These are phyloP conservation scores for Anolis sagrei DNA, from an alignment of 2,113 vertebrate species.

Conservation along the genomic window DNA sequence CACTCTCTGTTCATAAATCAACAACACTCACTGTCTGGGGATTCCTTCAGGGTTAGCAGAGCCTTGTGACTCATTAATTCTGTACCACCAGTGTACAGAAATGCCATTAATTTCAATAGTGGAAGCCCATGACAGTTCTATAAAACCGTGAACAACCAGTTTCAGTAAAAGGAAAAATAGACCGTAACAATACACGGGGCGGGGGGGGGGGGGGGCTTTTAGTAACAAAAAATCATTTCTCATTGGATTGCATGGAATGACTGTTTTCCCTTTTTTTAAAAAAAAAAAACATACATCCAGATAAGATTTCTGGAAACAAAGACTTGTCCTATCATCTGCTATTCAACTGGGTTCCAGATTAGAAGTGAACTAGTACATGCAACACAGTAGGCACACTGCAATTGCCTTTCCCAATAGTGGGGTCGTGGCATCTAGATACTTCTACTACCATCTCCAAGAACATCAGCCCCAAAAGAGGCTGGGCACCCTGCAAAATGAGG, in stretches of 20 bases:
- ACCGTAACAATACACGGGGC: no score
- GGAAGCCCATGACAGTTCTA: not conserved
- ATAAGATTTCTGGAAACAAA: not conserved
- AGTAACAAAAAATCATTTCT: no score
- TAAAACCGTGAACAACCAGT: not conserved
- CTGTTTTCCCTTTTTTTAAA: not conserved
- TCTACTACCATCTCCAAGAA: no score
- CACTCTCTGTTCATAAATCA: not conserved
- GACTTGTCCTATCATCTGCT: not conserved
- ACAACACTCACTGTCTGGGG: not conserved
- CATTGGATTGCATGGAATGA: no score
- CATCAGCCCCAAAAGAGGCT: no score
- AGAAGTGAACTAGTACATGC: no score
- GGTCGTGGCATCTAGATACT: no score
- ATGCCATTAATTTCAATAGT: not conserved
- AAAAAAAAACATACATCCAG: not conserved
- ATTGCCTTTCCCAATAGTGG: no score
- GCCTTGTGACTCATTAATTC: rapidly evolving
- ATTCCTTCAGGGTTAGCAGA: not conserved
- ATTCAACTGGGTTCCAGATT: no score
- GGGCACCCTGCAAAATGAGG: not conserved
- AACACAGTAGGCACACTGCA: no score
- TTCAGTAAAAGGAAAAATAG: no score
- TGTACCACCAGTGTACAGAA: not conserved
- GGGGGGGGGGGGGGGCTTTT: no score